Evolutionary conservation across 2,113 vertebrate genomes (phyloP).

Genomic region (Gallinago undulata): DNA sequence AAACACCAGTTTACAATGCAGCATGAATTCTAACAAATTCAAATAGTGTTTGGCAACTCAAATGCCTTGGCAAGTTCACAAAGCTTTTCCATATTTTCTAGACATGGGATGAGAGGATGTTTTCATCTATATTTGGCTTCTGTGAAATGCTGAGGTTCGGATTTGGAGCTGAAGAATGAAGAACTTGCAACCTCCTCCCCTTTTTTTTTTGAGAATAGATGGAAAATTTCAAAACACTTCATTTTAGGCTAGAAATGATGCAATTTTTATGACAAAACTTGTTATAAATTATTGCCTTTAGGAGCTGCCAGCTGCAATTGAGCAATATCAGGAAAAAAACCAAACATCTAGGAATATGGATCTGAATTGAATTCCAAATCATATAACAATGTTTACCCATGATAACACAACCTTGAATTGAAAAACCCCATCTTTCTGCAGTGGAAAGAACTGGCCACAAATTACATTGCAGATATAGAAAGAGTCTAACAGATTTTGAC

Average conservation of each 20-base stretch:
- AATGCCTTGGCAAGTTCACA: not conserved
- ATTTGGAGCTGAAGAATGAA: not conserved
- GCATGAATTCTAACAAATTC: not conserved
- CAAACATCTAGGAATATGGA: not conserved
- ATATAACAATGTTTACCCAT: not conserved
- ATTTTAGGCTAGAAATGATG: not conserved
- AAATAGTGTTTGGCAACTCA: not conserved
- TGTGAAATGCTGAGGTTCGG: not conserved
- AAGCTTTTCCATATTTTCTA: not conserved
- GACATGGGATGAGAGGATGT: not conserved
- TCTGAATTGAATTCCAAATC: not conserved
- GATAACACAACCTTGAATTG: not conserved
- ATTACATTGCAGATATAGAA: not conserved
- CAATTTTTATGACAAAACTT: not conserved
- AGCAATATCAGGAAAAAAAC: not conserved
- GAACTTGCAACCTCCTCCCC: not conserved
- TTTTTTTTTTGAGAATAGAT: not conserved
- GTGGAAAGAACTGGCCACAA: not conserved
- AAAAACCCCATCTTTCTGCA: fast-evolving
- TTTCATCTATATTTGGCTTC: not conserved
- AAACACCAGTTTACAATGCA: not conserved
- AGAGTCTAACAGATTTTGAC: not conserved
- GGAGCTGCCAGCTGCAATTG: not conserved
- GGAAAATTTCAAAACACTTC: not conserved
- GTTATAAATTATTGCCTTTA: not conserved